Base-by-base conservation (phyloP, 2,113 vertebrate genomes). In the Barnardius zonarius region DNA sequence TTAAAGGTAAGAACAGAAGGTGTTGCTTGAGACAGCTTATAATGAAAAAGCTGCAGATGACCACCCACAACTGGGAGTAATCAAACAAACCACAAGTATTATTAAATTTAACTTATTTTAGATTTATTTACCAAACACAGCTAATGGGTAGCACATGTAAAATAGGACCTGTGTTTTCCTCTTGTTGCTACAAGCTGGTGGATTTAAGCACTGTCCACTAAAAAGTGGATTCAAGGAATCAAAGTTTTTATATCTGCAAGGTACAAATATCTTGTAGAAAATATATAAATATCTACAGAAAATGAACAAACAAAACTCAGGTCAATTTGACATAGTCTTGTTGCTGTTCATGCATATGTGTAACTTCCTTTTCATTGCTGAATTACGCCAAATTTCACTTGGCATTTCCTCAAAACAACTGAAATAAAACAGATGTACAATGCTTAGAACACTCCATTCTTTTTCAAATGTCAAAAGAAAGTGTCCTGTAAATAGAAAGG, bases 161-260 rank as follows among this genome's bases (percentile, higher is more conserved):
- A 90, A 96, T 59, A 61, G 79, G 83, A 92, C 95, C 90, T 87
- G 33, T 90, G 73, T 31, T 95, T 97, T 95, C 77, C 86, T 92
- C 96, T 97, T 72, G 78, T 96, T 87, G 85, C 61, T 70, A 55
- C 88, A 89, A 88, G 88, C 46, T 74, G 90, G 95, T 76, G 63
- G 92, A 90, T 95, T 97, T 92, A 98, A 95, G 54, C 80, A 91
- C 52, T 86, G 27, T 63, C 72, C 27, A 82, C 90, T 97, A 83
- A 98, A 98, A 94, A 95, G 52, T 57, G 68, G 63, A 92, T 96
- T 96, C 52, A 94, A 54, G 31, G 59, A 73, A 91, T 46, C 67
- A 64, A 95, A 93, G 27, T 51, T 85, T 97, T 94, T 74, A 70
- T 72, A 84, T 73, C 79, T 92, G 13, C 57, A 23, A 59, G 57